Conservation (phyloP, 2,797 vertebrate species). For the Neostethus bicornis region DNA sequence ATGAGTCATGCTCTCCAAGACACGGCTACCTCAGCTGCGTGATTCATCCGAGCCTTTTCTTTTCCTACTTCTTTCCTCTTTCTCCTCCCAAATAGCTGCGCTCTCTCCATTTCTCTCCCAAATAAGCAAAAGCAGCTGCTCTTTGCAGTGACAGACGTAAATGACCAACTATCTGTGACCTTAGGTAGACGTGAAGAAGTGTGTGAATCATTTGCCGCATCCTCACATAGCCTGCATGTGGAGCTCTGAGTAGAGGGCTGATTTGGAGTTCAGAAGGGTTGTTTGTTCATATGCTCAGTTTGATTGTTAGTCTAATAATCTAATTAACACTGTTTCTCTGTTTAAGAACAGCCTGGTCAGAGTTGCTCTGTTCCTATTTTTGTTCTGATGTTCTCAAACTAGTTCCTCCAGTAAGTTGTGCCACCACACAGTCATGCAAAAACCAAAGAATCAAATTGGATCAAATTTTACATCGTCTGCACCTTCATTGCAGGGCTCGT, state of each 20-base stretch:
- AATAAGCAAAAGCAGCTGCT: slow-evolving; percentile 44
- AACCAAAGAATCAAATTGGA: too few relatives aligned
- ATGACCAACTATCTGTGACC: slow-evolving; percentile 42
- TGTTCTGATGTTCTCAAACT: too few relatives aligned
- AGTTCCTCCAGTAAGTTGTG: too few relatives aligned
- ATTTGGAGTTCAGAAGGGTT: slow-evolving; percentile 3
- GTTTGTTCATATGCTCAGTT: too few relatives aligned
- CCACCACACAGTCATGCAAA: too few relatives aligned
- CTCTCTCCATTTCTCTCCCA: slow-evolving; percentile 38
- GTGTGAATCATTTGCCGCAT: slow-evolving; percentile 15
- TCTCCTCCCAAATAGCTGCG: slow-evolving; percentile 30
- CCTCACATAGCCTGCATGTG: slow-evolving; percentile 26
- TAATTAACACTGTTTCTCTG: too few relatives aligned
- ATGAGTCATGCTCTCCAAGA: slow-evolving; percentile 81
- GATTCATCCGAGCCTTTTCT: slow-evolving; percentile 72
- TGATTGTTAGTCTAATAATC: too few relatives aligned
- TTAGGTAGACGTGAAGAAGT: slow-evolving; percentile 32
- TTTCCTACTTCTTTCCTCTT: slow-evolving; percentile 23
- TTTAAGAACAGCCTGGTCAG: too few relatives aligned
- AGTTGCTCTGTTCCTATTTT: too few relatives aligned
- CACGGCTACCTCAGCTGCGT: slow-evolving; percentile 72
- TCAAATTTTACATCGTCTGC: too few relatives aligned
- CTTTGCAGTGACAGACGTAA: slow-evolving; percentile 30
- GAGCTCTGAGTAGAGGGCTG: slow-evolving; percentile 16
- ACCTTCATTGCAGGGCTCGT: too few relatives aligned